Evolutionary conservation across 2,113 vertebrate genomes (phyloP), one percentile per base, ranked within the genome.

Genomic region (Tragelaphus imberbis): DNA sequence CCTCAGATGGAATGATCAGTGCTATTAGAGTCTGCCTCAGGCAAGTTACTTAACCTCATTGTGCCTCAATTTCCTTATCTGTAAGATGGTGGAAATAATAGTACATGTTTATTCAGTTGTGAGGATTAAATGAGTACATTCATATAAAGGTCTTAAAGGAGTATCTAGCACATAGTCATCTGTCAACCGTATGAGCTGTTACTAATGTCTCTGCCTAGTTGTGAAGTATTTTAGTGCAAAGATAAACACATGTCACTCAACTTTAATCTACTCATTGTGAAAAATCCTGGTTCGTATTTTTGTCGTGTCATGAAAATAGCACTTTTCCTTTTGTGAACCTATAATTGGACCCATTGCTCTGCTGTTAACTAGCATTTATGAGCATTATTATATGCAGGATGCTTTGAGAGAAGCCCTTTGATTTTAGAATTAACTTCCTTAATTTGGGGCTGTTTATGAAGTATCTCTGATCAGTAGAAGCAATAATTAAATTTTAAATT

Each of bases 361-460:
- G 13, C 44, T 91, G 10, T 36, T 55, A 75, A 9, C 71, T 91
- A 82, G 36, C 94, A 33, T 14, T 71, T 92, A 36, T 51, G n/a
- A 84, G 3, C 55, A 15, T 87, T 89, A 13, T 51, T 90, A 58
- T 77, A 63, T 59, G 17, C 16, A 90, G 21, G 40, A 88, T 71
- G 21, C 56, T 93, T 91, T 85, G 56, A 36, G 30, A 96, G 71
- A 71, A 44, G 5, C 1, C 19, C 90, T 33, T 33, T 56, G 25
- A 88, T 71, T 97, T 97, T 81, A 92, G 19, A 92, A 71, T 95
- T 79, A 81, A 81, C 14, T 94, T 91, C 75, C 23, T 89, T 91
- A 77, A 84, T 84, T 95, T 85, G 23, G 13, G 14, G 2, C 33
- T 92, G 7, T 61, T 94, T 96, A n/a, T 96, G 75, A 96, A 92